Base-by-base conservation (phyloP, 2,113 vertebrate species). In the zebrafish (Danio rerio) region DNA sequence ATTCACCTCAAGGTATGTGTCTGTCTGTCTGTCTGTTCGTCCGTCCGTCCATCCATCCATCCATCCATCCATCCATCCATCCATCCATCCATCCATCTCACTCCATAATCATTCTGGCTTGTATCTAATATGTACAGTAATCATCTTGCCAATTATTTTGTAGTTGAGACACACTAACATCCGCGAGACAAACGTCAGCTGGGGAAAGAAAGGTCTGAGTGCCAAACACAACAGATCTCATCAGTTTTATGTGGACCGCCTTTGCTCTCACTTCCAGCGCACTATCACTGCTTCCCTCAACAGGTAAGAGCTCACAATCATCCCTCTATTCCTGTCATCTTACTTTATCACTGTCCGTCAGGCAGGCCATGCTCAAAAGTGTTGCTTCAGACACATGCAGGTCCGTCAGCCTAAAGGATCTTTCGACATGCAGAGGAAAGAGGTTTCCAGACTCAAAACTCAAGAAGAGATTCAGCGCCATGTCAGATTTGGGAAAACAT, bases 81-180 rank as follows among this genome's bases (percentile, higher is more conserved):
- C 53, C 16, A 4, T 56, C 53, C n/a, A 0, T 56, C 5, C 16
- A 31, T 18, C n/a, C 9, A 1, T 58, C n/a, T 58, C 18, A 42
- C 13, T 0, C 12, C 31, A 65, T 65, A 16, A 42, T 62, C n/a
- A 61, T 9, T 61, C 9, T 21, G 16, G 15, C 16, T 56, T 56
- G 31, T 31, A 1, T 31, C 31, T 31, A 31, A 18, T 56, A 56
- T 18, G 56, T 10, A 58, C n/a, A 58, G 56, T 18, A 10, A 59
- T 8, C 15, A 65, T 15, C 21, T 7, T 73, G 31, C 40, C 7
- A 82, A 12, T 85, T 20, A 42, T 20, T 75, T 15, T 78, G 12
- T 77, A 94, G 92, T 78, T 94, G 79, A 90, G 89, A 21, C 91
- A 92, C 86, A 93, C 90, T 56, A 92, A 90, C 80, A 91, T 92